phyloP scores from a whole-genome alignment of 2,888 invertebrate species.

The Metellina segmentata region DNA sequence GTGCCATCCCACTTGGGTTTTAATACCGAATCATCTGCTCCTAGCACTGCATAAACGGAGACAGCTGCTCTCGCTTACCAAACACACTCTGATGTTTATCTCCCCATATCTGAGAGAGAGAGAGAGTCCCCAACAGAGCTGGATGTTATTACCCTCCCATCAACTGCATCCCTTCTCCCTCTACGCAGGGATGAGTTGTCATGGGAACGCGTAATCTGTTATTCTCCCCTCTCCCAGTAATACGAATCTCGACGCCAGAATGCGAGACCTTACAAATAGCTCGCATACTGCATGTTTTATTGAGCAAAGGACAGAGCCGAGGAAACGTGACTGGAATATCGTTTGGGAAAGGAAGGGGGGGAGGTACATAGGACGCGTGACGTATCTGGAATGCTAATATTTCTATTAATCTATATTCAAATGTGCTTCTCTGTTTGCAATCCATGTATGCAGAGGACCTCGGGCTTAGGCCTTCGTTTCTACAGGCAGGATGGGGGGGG shows the following conservation, averaged over 20 bases:
- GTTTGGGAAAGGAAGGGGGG: too few relatives aligned
- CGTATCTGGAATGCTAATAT: background rate
- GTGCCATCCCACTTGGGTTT: background rate
- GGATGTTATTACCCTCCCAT: slow-evolving; percentile 1
- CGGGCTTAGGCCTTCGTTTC: too few relatives aligned
- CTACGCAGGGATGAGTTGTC: background rate
- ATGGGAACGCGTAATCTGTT: background rate
- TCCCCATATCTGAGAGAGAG: background rate
- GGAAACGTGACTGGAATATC: background rate
- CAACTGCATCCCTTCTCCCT: background rate
- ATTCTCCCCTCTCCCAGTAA: background rate
- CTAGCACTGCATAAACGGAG: background rate
- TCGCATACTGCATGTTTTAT: background rate
- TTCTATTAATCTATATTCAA: slow-evolving; percentile 1
- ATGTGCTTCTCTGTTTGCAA: background rate
- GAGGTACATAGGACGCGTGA: background rate
- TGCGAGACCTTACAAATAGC: background rate
- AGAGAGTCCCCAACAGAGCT: background rate
- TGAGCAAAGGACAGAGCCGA: background rate
- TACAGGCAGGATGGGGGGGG: background rate
- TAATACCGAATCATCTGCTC: background rate
- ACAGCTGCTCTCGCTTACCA: background rate
- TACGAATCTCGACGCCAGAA: background rate
- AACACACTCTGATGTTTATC: background rate
- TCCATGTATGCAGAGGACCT: too few relatives aligned